Evolutionary conservation across 2,888 invertebrate species (phyloP).

Genomic region (Metalampra italica): DNA sequence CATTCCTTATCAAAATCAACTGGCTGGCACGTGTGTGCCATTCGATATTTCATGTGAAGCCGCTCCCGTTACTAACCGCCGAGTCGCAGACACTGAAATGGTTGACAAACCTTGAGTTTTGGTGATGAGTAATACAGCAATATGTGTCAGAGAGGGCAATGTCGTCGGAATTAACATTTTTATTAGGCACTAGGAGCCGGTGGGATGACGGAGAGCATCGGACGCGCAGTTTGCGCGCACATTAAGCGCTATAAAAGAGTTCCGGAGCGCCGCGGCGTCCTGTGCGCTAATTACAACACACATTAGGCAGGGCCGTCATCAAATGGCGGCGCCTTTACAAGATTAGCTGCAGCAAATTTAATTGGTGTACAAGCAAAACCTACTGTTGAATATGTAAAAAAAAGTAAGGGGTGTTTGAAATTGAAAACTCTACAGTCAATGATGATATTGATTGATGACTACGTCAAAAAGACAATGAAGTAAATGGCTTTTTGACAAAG

Average conservation of each 20-base stretch:
- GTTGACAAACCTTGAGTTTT: not conserved
- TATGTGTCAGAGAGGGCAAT: conserved; percentile 7
- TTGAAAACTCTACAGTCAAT: too few species aligned
- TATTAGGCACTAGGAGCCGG: conserved; percentile 12
- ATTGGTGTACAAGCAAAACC: conserved; percentile 21
- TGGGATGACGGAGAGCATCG: conserved; percentile 3
- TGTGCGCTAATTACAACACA: conserved; percentile 52
- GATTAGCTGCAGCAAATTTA: conserved; percentile 40
- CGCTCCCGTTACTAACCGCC: not conserved
- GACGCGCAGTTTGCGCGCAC: conserved; percentile 23
- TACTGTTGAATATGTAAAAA: not conserved
- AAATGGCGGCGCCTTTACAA: conserved; percentile 35
- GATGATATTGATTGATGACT: too few species aligned
- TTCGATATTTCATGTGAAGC: too few species aligned
- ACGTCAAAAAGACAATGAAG: too few species aligned
- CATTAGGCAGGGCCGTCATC: conserved; percentile 37
- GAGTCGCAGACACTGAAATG: not conserved
- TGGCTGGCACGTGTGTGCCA: too few species aligned
- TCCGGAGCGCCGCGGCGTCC: conserved; percentile 43
- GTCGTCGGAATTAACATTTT: conserved; percentile 17
- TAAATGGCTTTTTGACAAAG: too few species aligned
- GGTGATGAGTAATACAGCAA: conserved; percentile 23
- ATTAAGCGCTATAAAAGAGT: conserved; percentile 56
- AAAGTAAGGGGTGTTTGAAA: not conserved
- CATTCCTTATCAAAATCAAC: too few species aligned